Conservation (phyloP, 2,888 invertebrate genomes). For the Neelides folsomi region DNA sequence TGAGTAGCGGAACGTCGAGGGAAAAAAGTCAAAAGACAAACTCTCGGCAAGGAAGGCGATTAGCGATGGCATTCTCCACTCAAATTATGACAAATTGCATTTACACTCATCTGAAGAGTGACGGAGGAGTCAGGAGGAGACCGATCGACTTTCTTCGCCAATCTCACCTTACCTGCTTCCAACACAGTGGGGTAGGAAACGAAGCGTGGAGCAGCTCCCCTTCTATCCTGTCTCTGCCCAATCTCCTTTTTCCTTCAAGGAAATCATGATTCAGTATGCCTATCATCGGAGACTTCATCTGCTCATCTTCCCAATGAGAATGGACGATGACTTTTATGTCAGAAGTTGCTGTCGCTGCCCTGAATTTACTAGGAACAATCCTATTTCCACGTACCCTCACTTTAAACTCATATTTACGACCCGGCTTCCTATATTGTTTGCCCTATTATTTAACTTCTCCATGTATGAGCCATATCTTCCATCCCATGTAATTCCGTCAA, state of each 20-base stretch:
- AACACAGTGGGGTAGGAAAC: too few relatives aligned
- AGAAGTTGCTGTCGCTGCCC: conserved; percentile 8
- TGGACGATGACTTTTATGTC: conserved; percentile 32
- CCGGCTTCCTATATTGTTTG: not conserved
- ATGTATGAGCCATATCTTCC: too few relatives aligned
- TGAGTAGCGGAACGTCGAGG: conserved; percentile 21
- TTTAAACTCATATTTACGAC: conserved; percentile 10
- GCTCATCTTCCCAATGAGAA: conserved; percentile 32
- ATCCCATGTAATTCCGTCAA: too few relatives aligned
- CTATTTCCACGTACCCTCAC: conserved; percentile 20
- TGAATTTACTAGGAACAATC: conserved; percentile 27
- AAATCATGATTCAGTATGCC: conserved; percentile 34
- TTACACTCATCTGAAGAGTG: conserved; percentile 11
- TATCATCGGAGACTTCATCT: conserved; percentile 31
- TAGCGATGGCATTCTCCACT: conserved; percentile 29
- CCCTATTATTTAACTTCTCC: not conserved
- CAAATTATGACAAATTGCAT: conserved; percentile 32
- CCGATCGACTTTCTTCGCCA: conserved; percentile 10
- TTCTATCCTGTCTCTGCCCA: conserved; percentile 4
- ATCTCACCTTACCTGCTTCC: not conserved
- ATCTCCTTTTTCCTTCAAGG: conserved; percentile 12
- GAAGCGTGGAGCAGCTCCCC: not conserved
- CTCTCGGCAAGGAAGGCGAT: conserved; percentile 26
- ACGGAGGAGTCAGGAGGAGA: not conserved
- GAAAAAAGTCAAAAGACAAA: conserved; percentile 22